phyloP scores from a whole-genome alignment of 2,113 vertebrate genomes.

The Ptyas mucosa region DNA sequence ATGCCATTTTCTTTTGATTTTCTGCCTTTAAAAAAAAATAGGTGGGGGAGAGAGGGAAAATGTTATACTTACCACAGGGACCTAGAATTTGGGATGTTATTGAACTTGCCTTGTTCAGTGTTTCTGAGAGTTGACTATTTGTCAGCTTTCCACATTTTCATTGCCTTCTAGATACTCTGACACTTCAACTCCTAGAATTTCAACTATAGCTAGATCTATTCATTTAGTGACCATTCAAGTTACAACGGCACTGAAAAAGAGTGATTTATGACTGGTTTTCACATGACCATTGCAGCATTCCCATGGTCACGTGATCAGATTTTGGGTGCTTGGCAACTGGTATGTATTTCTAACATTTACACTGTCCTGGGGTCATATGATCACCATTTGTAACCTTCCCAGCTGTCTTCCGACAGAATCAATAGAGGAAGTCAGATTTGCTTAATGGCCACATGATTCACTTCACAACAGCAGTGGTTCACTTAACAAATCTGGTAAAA shows the following conservation, averaged over 20 bases:
- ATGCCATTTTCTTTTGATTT: not conserved
- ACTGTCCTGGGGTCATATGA: too few species aligned
- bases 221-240: too few species aligned
- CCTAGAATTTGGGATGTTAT: not conserved
- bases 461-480: not conserved
- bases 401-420: too few species aligned
- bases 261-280: too few species aligned
- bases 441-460: not conserved
- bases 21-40: not conserved
- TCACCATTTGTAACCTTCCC: too few species aligned
- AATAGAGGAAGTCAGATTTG: not conserved
- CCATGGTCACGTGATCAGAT: too few species aligned
- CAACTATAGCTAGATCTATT: not conserved
- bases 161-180: not conserved
- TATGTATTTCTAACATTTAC: too few species aligned
- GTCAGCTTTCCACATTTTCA: not conserved
- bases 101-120: not conserved
- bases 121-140: not conserved
- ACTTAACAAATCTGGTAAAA: not conserved
- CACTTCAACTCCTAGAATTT: not conserved
- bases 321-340: too few species aligned
- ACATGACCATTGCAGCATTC: too few species aligned
- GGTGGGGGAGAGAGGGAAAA: not conserved
- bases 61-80: not conserved
- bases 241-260: too few species aligned